Percentiles rank a stretch among this genome's conserved stretches.
Conservation (phyloP, 2,113 vertebrate species). For the Ondatra zibethicus region DNA sequence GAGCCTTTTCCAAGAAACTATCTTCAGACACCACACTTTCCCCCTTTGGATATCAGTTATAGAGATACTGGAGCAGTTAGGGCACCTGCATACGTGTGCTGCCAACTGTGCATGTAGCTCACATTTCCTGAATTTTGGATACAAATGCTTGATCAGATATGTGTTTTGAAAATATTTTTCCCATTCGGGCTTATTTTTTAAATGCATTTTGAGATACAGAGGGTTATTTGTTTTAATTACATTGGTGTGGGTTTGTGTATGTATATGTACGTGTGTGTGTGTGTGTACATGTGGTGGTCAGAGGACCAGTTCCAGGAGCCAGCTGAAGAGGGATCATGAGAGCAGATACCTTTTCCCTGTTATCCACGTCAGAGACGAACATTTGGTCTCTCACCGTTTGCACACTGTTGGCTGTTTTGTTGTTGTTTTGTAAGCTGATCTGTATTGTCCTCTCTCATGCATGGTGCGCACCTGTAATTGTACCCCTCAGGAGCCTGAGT, state of each 20-base stretch:
- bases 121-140: neutral
- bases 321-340: neutral
- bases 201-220: neutral
- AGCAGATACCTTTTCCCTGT: neutral
- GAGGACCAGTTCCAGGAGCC: neutral
- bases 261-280: neutral
- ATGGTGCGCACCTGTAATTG: too few relatives aligned
- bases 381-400: neutral
- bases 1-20: neutral
- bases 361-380: neutral
- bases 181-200: conserved; percentile 8
- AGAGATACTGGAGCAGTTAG: neutral
- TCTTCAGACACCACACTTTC: neutral
- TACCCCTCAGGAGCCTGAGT: neutral
- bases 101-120: accelerated
- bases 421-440: neutral
- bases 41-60: neutral
- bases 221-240: neutral
- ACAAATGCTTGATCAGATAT: neutral
- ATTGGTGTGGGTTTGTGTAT: neutral
- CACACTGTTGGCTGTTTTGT: neutral
- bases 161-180: neutral
- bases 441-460: neutral
- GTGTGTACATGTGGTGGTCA: neutral
- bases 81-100: too few relatives aligned